Conservation (phyloP, 2,113 vertebrate genomes). For the Eulacestoma nigropectus region DNA sequence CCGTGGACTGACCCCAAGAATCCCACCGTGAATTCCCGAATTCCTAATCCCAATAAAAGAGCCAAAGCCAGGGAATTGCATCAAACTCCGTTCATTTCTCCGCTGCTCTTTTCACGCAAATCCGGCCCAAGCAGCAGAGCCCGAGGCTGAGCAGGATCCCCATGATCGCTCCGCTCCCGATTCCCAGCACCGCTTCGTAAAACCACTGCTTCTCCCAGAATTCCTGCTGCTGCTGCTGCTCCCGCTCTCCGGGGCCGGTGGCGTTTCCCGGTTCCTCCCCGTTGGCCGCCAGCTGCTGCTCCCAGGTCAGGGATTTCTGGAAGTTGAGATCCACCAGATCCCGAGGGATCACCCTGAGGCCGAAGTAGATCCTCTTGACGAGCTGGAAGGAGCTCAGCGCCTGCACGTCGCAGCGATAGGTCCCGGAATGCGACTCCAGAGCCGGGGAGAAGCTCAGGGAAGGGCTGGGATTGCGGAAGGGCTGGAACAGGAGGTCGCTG, state of each 20-base stretch:
- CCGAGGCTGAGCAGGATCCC: neutral
- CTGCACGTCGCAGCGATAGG: conserved; percentile 84
- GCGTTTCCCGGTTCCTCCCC: neutral
- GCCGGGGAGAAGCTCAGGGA: conserved; percentile 63
- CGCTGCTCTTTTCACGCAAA: neutral
- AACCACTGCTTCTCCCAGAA: neutral
- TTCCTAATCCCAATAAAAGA: neutral
- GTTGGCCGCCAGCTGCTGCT: conserved; percentile 32
- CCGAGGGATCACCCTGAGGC: conserved; percentile 73
- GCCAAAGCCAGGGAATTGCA: neutral
- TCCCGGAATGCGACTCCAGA: conserved; percentile 79
- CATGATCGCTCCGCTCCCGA: neutral
- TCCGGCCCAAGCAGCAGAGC: neutral
- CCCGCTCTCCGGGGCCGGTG: fast-evolving
- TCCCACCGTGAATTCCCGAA: neutral
- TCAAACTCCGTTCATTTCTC: neutral
- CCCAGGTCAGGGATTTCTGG: conserved; percentile 36
- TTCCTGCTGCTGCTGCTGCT: fast-evolving
- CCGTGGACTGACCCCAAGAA: fast-evolving
- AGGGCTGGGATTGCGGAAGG: conserved; percentile 3
- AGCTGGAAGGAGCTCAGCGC: conserved; percentile 33
- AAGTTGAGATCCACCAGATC: conserved; percentile 75
- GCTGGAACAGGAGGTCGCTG: conserved; percentile 71
- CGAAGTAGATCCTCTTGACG: conserved; percentile 83
- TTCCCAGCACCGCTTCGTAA: neutral